Percentiles rank a stretch among this genome's conserved stretches.
Evolutionary conservation across 2,797 vertebrate genomes (phyloP).

Genomic region (Capromys pilorides): DNA sequence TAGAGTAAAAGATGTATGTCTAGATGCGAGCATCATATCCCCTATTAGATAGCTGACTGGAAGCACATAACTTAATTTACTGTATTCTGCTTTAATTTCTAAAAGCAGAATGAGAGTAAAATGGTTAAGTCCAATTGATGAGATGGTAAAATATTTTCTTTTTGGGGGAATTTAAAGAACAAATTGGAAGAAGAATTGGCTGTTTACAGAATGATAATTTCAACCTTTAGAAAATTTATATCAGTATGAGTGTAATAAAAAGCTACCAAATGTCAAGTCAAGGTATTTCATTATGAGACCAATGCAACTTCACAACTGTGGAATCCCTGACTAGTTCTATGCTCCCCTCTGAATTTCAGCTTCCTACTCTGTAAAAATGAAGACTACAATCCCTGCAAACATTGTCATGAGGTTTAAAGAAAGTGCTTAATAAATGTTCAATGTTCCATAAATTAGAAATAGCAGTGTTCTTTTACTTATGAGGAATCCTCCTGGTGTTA

Average conservation of each 20-base stretch:
- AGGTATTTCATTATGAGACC: not conserved
- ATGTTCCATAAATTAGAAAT: not conserved
- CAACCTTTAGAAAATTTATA: not conserved
- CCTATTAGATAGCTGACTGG: not conserved
- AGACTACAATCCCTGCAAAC: not conserved
- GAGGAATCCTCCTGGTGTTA: not conserved
- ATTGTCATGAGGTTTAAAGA: not conserved
- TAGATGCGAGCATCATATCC: not conserved
- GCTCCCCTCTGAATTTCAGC: not conserved
- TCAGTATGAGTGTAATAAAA: not conserved
- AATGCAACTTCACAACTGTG: not conserved
- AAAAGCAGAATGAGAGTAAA: not conserved
- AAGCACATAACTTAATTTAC: not conserved
- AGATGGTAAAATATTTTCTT: not conserved
- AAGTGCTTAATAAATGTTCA: not conserved
- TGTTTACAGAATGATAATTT: not conserved
- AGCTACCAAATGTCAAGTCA: not conserved
- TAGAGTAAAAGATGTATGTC: not conserved
- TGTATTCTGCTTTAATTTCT: slow-evolving; percentile 18
- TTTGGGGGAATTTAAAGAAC: not conserved
- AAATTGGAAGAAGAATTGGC: not conserved
- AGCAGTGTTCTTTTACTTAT: not conserved
- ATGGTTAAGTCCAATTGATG: not conserved
- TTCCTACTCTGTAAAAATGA: not conserved
- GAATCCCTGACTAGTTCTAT: not conserved